Percentiles rank a stretch among this genome's conserved stretches.
Conservation (phyloP, 2,797 vertebrate species). For the Phoxinus dragarum region DNA sequence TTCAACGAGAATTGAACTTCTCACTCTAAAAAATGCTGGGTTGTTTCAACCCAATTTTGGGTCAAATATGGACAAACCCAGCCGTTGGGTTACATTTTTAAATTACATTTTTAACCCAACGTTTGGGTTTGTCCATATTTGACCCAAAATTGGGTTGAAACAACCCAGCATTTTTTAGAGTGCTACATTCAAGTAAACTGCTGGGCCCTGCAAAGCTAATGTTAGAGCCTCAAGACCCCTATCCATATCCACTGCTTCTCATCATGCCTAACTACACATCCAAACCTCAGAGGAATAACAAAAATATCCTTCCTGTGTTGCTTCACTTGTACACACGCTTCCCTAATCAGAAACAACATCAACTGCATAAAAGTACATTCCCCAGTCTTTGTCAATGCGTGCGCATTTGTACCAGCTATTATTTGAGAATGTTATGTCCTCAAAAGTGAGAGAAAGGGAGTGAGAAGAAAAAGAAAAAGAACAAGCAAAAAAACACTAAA, state of each 20-base stretch:
- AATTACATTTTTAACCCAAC: too few relatives aligned
- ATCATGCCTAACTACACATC: conserved; percentile 17
- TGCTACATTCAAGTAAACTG: conserved; percentile 4
- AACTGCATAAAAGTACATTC: not conserved
- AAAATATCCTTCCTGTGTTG: conserved; percentile 33
- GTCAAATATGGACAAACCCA: too few relatives aligned
- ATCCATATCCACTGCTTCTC: not conserved
- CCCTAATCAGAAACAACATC: conserved; percentile 29
- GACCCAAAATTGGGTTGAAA: too few relatives aligned
- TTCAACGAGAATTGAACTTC: too few relatives aligned
- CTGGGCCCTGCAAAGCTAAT: not conserved
- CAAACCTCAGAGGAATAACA: conserved; percentile 41
- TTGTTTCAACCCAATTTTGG: too few relatives aligned
- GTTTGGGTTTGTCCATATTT: too few relatives aligned
- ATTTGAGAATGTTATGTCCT: not conserved
- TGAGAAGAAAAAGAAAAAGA: conserved; percentile 18
- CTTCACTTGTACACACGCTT: conserved; percentile 27
- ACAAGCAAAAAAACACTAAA: not conserved
- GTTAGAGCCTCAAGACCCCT: not conserved
- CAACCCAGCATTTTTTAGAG: too few relatives aligned
- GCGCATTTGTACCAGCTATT: not conserved
- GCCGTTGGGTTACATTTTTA: too few relatives aligned
- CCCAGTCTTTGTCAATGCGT: not conserved
- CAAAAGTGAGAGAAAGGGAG: not conserved
- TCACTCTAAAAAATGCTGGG: too few relatives aligned